Conservation (phyloP, 2,888 invertebrate species). For the Cotesia congregata region DNA sequence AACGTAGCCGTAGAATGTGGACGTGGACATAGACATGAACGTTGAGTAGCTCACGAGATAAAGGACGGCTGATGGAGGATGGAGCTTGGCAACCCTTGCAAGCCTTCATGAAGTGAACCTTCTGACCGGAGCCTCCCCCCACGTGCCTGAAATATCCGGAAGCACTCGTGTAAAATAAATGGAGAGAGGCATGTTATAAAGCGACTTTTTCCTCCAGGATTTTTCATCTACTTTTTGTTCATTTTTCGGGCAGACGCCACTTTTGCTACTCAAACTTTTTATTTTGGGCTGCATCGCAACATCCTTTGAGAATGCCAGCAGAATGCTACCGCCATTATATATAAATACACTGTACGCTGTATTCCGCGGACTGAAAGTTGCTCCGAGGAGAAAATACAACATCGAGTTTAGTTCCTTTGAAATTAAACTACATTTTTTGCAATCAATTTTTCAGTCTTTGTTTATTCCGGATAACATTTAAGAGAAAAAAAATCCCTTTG, state of each 20-base stretch:
- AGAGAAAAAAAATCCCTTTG: slow-evolving; percentile 20
- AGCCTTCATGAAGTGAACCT: slow-evolving; percentile 60
- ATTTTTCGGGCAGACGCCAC: slow-evolving; percentile 17
- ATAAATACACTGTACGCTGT: background rate
- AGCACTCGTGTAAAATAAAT: slow-evolving; percentile 65
- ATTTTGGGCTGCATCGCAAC: slow-evolving; percentile 49
- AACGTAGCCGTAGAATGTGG: slow-evolving; percentile 2
- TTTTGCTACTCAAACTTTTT: slow-evolving; percentile 44
- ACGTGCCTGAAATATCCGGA: slow-evolving; percentile 65
- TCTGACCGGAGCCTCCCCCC: slow-evolving; percentile 57
- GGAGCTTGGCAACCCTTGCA: slow-evolving; percentile 32
- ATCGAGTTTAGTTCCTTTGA: background rate
- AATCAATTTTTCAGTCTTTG: slow-evolving; percentile 18
- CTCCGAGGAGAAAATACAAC: too few species aligned
- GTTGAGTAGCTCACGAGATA: slow-evolving; percentile 19
- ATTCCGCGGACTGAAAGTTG: too few species aligned
- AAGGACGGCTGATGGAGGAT: slow-evolving; percentile 13
- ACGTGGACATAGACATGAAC: slow-evolving; percentile 24
- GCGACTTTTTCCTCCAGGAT: slow-evolving; percentile 31
- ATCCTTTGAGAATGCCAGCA: slow-evolving; percentile 16
- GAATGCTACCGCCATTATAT: slow-evolving; percentile 7
- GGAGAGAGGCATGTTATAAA: slow-evolving; percentile 38
- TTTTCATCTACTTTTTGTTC: slow-evolving; percentile 38
- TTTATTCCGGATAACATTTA: slow-evolving; percentile 3
- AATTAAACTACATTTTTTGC: slow-evolving; percentile 16